Conservation (phyloP, 2,888 invertebrate species). For the Cephonodes hylas region DNA sequence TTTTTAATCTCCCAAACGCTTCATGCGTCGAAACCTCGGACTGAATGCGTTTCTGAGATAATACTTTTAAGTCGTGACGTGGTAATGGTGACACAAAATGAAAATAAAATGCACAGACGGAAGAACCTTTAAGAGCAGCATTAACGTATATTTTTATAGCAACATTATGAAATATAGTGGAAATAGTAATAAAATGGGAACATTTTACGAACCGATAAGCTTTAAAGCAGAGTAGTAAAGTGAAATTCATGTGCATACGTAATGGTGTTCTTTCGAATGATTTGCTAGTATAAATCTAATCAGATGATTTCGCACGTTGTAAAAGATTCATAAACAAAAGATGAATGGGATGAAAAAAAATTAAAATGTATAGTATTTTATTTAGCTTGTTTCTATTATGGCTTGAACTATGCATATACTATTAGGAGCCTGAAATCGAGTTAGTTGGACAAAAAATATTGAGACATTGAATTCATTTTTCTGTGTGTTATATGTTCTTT, state of each 20-base stretch:
- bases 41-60: slow-evolving; percentile 35
- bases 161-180: not conserved
- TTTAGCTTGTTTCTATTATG: too few species aligned
- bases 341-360: too few species aligned
- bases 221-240: not conserved
- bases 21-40: slow-evolving; percentile 5
- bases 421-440: too few species aligned
- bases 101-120: not conserved
- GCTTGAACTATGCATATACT: too few species aligned
- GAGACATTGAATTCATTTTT: too few species aligned
- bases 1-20: slow-evolving; percentile 43
- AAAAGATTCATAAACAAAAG: too few species aligned
- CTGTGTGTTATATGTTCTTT: too few species aligned
- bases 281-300: not conserved
- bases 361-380: too few species aligned
- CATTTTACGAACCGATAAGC: not conserved
- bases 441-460: too few species aligned
- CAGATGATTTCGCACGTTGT: too few species aligned
- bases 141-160: not conserved
- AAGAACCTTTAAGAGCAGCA: not conserved
- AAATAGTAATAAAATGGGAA: not conserved
- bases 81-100: not conserved
- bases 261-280: not conserved
- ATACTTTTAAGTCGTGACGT: slow-evolving; percentile 23
- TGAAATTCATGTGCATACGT: not conserved